Evolutionary conservation across 2,113 vertebrate species (phyloP), one percentile per base, ranked within the genome.

Genomic region (Toxotes chatareus): DNA sequence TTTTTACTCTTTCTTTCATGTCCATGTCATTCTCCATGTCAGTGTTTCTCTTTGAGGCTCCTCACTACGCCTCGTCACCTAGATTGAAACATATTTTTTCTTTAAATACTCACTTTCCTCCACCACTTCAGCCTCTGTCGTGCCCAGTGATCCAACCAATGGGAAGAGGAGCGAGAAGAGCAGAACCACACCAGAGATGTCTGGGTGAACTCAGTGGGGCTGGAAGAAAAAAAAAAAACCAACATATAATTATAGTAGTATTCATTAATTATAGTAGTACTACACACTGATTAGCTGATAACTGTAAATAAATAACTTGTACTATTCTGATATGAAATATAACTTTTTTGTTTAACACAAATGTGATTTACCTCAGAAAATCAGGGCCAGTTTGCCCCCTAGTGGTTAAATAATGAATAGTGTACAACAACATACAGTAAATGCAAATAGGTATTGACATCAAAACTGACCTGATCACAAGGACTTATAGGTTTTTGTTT

Each of bases 71-170:
- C 27, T 27, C 27, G 27, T 27, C 27, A 27, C 27, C 27, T 27
- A 27, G 27, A 27, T 27, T 27, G 27, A 27, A 44, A 44, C 42
- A 46, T 10, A n/a, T 14, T 44, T 53, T 44, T 44, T n/a, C 7
- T 3, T 7, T 2, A 31, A 13, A 47, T 8, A 82, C 88, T 91
- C 93, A 99, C 98, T 95, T 98, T 98, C 91, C 96, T 96, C 98
- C 98, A 99, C 98, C 98, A 99, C 23, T 95, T 96, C 1, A 99
- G 96, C 59, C 98, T 95, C 77, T 98, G 97, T 21, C 95, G 95
- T 42, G 96, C 88, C 98, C 98, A 99, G 93, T 98, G 98, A 91
- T 99, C 98, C n/a, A 98, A 94, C 98, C 98, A 99, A 83, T 97
- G 97, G 56, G 95, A 95, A 5, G 97, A 94, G n/a, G 97, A 97